Conservation (phyloP, 2,113 vertebrate genomes). For the Urocynchramus pylzowi region DNA sequence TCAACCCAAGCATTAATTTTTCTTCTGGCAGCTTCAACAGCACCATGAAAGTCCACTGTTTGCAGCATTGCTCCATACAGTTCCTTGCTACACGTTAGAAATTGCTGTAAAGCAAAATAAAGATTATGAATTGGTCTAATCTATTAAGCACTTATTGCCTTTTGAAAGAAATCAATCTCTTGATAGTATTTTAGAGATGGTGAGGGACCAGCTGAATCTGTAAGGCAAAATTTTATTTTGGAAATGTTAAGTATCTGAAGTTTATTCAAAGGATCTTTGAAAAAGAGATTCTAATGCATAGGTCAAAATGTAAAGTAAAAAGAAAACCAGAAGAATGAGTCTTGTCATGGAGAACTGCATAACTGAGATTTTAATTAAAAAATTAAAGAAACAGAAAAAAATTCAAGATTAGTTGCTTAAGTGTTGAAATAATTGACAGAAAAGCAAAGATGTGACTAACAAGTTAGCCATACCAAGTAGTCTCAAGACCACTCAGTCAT, state of each 20-base stretch:
- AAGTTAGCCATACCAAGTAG: neutral
- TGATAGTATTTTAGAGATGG: neutral
- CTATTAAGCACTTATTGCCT: neutral
- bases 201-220: neutral
- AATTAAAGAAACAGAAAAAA: neutral
- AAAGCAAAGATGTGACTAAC: neutral
- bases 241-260: neutral
- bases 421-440: neutral
- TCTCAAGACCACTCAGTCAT: neutral
- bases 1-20: slow-evolving; percentile 77
- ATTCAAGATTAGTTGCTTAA: neutral
- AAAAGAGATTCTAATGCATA: neutral
- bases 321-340: neutral
- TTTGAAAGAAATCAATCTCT: neutral
- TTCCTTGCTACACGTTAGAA: slow-evolving; percentile 25
- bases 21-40: slow-evolving; percentile 63
- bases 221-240: neutral
- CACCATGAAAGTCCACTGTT: slow-evolving; percentile 66
- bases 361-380: neutral
- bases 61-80: slow-evolving; percentile 67
- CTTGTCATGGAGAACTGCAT: neutral
- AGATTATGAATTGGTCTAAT: neutral
- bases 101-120: slow-evolving; percentile 60
- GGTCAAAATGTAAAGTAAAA: neutral
- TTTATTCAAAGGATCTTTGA: neutral